These are phyloP conservation scores for Glyptemys insculpta DNA, from an alignment of 2,797 vertebrate species.

Conservation along the genomic window DNA sequence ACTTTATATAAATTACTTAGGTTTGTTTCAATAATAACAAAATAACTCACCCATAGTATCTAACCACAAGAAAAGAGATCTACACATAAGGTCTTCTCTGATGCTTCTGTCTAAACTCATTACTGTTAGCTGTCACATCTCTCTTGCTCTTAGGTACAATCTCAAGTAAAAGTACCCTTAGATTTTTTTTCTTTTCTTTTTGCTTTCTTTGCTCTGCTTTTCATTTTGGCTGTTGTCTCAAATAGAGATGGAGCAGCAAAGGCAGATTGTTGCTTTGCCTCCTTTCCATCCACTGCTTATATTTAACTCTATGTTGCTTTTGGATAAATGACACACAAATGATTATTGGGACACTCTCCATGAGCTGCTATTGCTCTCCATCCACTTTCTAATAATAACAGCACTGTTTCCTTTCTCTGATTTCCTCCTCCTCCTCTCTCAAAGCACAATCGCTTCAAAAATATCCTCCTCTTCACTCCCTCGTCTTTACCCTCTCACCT, in stretches of 20 bases:
- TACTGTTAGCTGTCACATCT: neutral
- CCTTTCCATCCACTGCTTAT: neutral
- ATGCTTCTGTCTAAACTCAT: neutral
- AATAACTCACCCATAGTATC: neutral
- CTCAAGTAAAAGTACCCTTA: neutral
- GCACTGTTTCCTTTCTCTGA: slow-evolving; percentile 12
- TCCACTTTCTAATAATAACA: slow-evolving; percentile 18
- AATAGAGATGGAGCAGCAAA: neutral
- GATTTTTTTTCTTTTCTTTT: neutral
- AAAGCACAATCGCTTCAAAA: slow-evolving; percentile 30
- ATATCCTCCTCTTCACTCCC: slow-evolving; percentile 1
- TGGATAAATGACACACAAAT: neutral
- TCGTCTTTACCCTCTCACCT: neutral
- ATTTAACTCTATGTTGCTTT: slow-evolving; percentile 2
- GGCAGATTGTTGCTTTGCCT: neutral
- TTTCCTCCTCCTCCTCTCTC: slow-evolving; percentile 33
- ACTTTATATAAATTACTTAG: neutral
- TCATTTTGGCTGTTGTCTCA: neutral
- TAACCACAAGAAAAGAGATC: neutral
- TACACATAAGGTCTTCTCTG: neutral
- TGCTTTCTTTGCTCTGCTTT: neutral
- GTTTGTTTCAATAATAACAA: slow-evolving; percentile 20
- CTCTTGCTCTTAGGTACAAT: fast-evolving
- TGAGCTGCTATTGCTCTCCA: neutral
- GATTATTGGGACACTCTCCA: neutral